Base-by-base conservation (phyloP, 2,113 vertebrate species). In the Dicentrarchus labrax region DNA sequence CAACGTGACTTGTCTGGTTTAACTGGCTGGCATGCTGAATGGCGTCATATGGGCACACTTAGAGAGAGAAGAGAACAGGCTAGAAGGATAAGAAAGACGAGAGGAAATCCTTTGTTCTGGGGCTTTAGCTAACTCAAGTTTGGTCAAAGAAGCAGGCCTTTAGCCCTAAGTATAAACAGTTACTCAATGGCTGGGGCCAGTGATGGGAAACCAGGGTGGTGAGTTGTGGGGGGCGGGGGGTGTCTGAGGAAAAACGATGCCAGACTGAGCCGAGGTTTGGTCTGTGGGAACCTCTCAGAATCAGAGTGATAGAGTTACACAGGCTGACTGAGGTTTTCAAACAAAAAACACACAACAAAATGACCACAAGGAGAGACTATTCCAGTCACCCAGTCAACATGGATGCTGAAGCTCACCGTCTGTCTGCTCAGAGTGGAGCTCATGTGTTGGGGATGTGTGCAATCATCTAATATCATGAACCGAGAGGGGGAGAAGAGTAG, bases 31-130 rank as follows among this genome's bases (percentile, higher is more conserved):
- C 83, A 69, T 69, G 79, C 54, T 71, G 67, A 69, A 48, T 85
- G 76, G 84, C 85, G 73, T 91, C 90, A 88, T 75, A 70, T 78
- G 80, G 45, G 78, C 87, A 82, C 81, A 80, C 64, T 91, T 67
- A 84, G 80, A 83, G 30, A 51, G 64, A 53, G 74, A 70, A 12
- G 48, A 72, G 71, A 82, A 47, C 67, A 62, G 3, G 66, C 36
- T 8, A 66, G 72, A 56, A 61, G 84, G 70, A 60, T 65, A 69
- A 86, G 78, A 83, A 59, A 70, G 75, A 84, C 57, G 38, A 86
- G 79, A 89, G 87, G 88, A 88, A 89, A 84, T 82, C 85, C 91
- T 92, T 89, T 93, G 90, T 90, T 92, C 80, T 88, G 68, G 61
- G 56, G 64, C 48, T 82, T 77, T 10, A 74, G 83, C 61, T 11